These are phyloP conservation scores for Ephydatia muelleri DNA, from an alignment of 37 sponge, comb jelly and placozoan species.

Conservation along the genomic window DNA sequence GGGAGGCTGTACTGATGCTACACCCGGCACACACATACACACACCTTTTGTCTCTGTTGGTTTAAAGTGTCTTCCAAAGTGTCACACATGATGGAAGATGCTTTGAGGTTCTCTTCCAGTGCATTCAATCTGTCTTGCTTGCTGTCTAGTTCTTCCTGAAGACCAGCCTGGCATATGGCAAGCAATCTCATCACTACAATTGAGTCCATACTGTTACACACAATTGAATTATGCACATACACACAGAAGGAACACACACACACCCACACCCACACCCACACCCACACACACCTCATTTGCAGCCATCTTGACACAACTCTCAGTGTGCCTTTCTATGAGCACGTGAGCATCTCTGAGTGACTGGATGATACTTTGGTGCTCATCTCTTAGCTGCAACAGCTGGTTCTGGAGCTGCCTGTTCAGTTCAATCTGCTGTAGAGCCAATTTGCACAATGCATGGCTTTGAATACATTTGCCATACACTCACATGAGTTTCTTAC, in stretches of 20 bases:
- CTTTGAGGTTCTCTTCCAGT: conserved; percentile 10
- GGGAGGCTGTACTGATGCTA: background rate
- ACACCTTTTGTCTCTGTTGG: conserved; percentile 15
- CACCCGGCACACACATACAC: background rate
- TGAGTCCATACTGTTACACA: background rate
- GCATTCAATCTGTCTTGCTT: conserved; percentile 12
- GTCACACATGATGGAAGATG: background rate
- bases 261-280: conserved; percentile 8
- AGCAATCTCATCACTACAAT: background rate
- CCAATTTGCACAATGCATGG: background rate
- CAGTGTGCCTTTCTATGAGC: conserved; percentile 34
- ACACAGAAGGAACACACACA: conserved; percentile 18
- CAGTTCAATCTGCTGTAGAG: conserved; percentile 40
- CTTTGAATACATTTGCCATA: too few relatives aligned
- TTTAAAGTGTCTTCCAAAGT: conserved; percentile 9
- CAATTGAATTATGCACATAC: conserved; percentile 8
- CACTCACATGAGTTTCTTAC: conserved; percentile 2
- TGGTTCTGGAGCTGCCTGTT: conserved; percentile 53
- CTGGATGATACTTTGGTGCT: conserved; percentile 35
- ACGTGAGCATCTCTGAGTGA: conserved; percentile 57
- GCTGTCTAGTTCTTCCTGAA: conserved; percentile 13
- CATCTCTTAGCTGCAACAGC: conserved; percentile 43
- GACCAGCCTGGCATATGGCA: background rate
- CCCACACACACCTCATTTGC: conserved; percentile 24
- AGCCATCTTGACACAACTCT: conserved; percentile 4